Evolutionary conservation across 2,113 vertebrate genomes (phyloP).

Genomic region (Oryctolagus cuniculus): mOryCun1.1 NC_091434.1:53554501-53555000

Average conservation of each 20-base stretch:
- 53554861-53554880: too few relatives aligned
- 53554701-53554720: background rate
- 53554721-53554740: background rate
- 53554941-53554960: background rate
- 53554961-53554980: background rate
- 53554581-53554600: background rate
- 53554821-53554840: too few relatives aligned
- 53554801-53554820: too few relatives aligned
- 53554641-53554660: background rate
- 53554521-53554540: background rate
- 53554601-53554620: constrained; percentile 8
- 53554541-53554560: background rate
- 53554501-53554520: background rate
- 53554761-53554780: too few relatives aligned
- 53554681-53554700: background rate
- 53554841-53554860: too few relatives aligned
- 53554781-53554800: too few relatives aligned
- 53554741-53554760: too few relatives aligned
- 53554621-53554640: background rate
- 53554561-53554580: background rate
- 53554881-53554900: too few relatives aligned
- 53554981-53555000: background rate
- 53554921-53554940: background rate
- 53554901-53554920: too few relatives aligned
- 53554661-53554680: background rate